Base-by-base conservation (phyloP, 2,797 vertebrate genomes). In the Centroberyx gerrardi region DNA sequence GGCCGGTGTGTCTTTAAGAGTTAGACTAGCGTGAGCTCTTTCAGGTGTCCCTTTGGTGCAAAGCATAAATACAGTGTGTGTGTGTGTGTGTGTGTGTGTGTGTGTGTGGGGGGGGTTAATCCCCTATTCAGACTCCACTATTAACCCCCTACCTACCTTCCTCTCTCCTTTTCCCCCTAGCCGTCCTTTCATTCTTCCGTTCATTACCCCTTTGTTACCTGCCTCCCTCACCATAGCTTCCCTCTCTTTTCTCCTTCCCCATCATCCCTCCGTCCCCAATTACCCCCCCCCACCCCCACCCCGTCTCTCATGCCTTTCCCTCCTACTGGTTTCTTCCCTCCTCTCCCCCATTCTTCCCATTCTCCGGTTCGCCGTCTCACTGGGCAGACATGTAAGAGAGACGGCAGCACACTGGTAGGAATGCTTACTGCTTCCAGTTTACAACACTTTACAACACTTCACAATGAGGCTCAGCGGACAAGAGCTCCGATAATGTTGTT, bases 121-220 rank as follows among this genome's bases (percentile, higher is more conserved):
- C 77, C 67, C 29, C 52, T 44, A 46, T 78, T 74, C 60, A 69
- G 67, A 70, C 60, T 53, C 56, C 10, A 58, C 42, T 28, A 64
- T 85, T 85, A 86, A 84, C 80, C 78, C 84, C 80, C 80, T 71
- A 54, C 82, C 62, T 71, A 33, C 77, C 68, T 79, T 76, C 70
- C 69, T 72, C 63, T 52, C 53, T 54, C 52, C 27, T 27, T 28
- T 74, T 67, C 49, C 70, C 69, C 80, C 44, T 59, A 42, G 56
- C 22, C 65, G 7, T 59, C 58, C 7, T 55, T 68, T 60, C 61
- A 54, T 42, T 49, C 15, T 65, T 52, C 18, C 14, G 14, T 38
- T 15, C 38, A 36, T n/a, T 3, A n/a, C 60, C 46, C 44, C 7
- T 3, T 33, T 33, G 33, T 33, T 7, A 33, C 33, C 33, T 22